A percentile compares a stretch with the other conserved stretches of the same genome.
phyloP scores from a whole-genome alignment of 2,888 invertebrate genomes.

The Perizoma flavofasciatum region DNA sequence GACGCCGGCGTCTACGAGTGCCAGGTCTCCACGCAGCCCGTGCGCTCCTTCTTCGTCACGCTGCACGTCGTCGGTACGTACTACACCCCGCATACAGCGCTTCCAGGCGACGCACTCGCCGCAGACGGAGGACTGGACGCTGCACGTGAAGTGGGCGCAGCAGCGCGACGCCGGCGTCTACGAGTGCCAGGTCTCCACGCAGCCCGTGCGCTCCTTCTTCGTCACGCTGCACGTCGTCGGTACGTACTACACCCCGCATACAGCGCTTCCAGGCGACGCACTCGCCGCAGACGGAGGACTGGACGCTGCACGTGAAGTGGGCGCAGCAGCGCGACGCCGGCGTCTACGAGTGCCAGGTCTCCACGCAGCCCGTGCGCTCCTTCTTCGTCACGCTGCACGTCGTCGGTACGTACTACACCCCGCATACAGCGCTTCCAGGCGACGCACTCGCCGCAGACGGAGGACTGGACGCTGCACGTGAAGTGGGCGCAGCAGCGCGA shows the following conservation, averaged over 20 bases:
- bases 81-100: slow-evolving; percentile 84
- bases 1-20: slow-evolving; percentile 96
- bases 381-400: slow-evolving; percentile 95
- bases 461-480: slow-evolving; percentile 97
- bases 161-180: slow-evolving; percentile 95
- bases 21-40: slow-evolving; percentile 96
- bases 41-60: slow-evolving; percentile 93
- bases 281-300: slow-evolving; percentile 93
- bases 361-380: slow-evolving; percentile 94
- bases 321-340: slow-evolving; percentile 95
- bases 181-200: slow-evolving; percentile 97
- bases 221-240: slow-evolving; percentile 95
- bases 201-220: slow-evolving; percentile 94
- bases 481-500: slow-evolving; percentile 96
- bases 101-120: slow-evolving; percentile 94
- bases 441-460: slow-evolving; percentile 91
- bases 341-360: slow-evolving; percentile 97
- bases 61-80: slow-evolving; percentile 95
- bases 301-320: slow-evolving; percentile 97
- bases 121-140: slow-evolving; percentile 95
- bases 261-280: slow-evolving; percentile 95
- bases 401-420: slow-evolving; percentile 88
- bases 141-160: slow-evolving; percentile 97
- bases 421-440: slow-evolving; percentile 96
- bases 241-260: slow-evolving; percentile 84